Percentiles rank a stretch among this genome's conserved stretches.
Evolutionary conservation across 2,113 vertebrate species (phyloP).

Genomic region (Platichthys flesus): DNA sequence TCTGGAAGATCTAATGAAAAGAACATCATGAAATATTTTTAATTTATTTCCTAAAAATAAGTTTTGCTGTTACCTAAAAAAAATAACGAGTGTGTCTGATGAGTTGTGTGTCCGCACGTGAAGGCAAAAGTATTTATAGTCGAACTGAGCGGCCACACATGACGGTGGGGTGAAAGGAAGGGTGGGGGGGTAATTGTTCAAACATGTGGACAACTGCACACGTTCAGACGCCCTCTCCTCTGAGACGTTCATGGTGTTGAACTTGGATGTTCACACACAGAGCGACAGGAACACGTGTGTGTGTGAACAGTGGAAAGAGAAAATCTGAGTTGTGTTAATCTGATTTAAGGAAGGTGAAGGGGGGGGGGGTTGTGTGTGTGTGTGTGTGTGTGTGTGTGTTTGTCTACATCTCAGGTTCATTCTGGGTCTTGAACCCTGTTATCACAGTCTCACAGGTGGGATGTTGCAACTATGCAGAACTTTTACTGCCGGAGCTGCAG

Average conservation of each 20-base stretch:
- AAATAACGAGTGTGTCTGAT: not conserved
- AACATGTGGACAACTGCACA: slow-evolving; percentile 1
- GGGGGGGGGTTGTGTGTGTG: too few relatives aligned
- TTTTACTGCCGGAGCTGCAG: too few relatives aligned
- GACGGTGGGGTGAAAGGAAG: not conserved
- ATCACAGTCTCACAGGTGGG: too few relatives aligned
- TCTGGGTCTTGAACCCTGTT: not conserved
- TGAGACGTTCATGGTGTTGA: not conserved
- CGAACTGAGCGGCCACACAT: not conserved
- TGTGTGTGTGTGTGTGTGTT: too few relatives aligned
- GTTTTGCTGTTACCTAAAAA: too few relatives aligned
- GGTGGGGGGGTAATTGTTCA: not conserved
- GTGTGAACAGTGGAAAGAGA: too few relatives aligned
- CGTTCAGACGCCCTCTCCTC: not conserved
- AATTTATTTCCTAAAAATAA: too few relatives aligned
- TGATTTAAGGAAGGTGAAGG: not conserved
- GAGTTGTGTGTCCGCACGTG: not conserved
- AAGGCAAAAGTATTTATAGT: not conserved
- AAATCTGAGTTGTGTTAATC: too few relatives aligned
- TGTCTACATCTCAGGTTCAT: not conserved
- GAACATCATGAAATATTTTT: too few relatives aligned
- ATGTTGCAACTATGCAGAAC: too few relatives aligned
- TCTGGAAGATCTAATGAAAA: too few relatives aligned
- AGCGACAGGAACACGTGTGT: not conserved
- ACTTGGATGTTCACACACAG: not conserved